These are phyloP conservation scores for Ephestia elutella DNA, from an alignment of 1,140 invertebrate species.

Conservation along the genomic window DNA sequence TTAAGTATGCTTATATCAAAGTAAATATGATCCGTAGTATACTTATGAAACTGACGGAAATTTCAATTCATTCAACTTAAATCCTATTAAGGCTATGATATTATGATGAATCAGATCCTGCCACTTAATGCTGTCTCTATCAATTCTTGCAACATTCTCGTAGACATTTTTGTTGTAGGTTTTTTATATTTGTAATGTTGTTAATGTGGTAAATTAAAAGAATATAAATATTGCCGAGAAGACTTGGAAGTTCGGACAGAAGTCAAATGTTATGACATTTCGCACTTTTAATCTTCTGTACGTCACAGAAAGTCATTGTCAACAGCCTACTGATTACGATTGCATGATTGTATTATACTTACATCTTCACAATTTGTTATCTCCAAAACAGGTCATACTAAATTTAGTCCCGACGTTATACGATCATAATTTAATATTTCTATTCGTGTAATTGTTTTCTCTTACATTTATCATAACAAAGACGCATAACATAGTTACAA, in stretches of 20 bases:
- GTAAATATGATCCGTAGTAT: slow-evolving; percentile 16
- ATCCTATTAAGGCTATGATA: slow-evolving; percentile 54
- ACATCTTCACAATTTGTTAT: too few relatives aligned
- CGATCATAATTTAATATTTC: too few relatives aligned
- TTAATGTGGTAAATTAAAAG: neutral
- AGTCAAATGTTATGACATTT: too few relatives aligned
- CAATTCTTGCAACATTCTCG: neutral
- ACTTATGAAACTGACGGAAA: slow-evolving; percentile 48
- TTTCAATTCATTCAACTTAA: slow-evolving; percentile 56
- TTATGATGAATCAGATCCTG: slow-evolving; percentile 46
- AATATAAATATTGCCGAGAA: neutral
- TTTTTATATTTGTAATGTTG: neutral
- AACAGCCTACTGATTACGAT: neutral
- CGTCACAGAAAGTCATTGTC: slow-evolving; percentile 13
- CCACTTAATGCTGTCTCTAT: slow-evolving; percentile 46
- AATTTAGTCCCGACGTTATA: too few relatives aligned
- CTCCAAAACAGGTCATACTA: too few relatives aligned
- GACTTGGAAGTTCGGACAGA: too few relatives aligned
- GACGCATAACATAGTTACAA: too few relatives aligned
- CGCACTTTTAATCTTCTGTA: too few relatives aligned
- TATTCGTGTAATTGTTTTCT: too few relatives aligned
- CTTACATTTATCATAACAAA: too few relatives aligned
- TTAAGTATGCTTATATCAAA: slow-evolving; percentile 8
- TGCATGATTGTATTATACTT: neutral
- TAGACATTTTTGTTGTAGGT: neutral